Evolutionary conservation across 2,113 vertebrate genomes (phyloP), one percentile per base, ranked within the genome.

Genomic region (Ammodramus savannarum): DNA sequence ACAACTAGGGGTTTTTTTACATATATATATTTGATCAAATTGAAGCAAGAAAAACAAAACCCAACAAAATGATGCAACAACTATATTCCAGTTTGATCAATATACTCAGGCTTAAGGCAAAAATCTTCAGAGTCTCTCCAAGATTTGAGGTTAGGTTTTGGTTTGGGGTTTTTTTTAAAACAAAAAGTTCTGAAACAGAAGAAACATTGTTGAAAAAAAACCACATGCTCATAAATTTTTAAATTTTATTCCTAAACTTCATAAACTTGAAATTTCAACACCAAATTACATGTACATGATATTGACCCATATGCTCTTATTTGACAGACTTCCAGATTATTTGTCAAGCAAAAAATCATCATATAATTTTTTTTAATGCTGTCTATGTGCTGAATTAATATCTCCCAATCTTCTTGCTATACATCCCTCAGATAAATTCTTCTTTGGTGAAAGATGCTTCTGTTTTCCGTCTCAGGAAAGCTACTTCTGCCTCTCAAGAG

Each of bases 101-200:
- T 32, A 55, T 7, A 59, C 11, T 26, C 13, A 51, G 20, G 25
- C 13, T 77, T 77, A 66, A 83, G 5, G 19, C 7, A 2, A 1
- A 89, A 38, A 34, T 43, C 29, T 79, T 76, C n/a, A 86, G 16
- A 36, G 3, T 58, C 29, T 55, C 72, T 58, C 36, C n/a, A 65
- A 54, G 58, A 59, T 36, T 1, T 59, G 22, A 38, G 16, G 18
- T 32, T 63, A 39, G 6, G 31, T 55, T 67, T 82, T 31, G 11
- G 10, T 11, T 51, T 13, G 5, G 1, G 3, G 1, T 1, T 25
- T 49, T 48, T 52, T 52, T 39, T 3, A 4, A 34, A 58, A 80
- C 9, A 67, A 39, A 36, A 62, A 34, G 20, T 22, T 5, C 2
- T 59, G 27, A 91, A 87, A 26, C 13, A 68, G 54, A 80, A 83